Conservation (phyloP, 2,113 vertebrate species). For the Pedionomus torquatus region DNA sequence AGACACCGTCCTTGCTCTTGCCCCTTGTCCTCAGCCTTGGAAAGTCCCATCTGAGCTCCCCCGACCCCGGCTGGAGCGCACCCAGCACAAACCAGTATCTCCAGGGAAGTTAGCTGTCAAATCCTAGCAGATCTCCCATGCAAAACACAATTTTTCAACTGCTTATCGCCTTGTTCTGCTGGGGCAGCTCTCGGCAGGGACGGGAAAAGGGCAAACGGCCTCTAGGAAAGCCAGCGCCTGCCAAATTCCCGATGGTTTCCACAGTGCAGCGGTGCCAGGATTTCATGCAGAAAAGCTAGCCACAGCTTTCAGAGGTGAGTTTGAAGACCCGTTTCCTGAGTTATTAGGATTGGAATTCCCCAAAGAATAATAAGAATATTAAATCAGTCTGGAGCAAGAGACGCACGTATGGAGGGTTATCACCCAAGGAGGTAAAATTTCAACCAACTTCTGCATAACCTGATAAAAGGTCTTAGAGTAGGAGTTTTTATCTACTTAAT, state of each 20-base stretch:
- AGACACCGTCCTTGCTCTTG: background rate
- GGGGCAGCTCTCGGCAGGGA: constrained; percentile 32
- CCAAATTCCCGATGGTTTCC: constrained; percentile 5
- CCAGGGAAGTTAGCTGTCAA: constrained; percentile 50
- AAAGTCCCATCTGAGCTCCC: background rate
- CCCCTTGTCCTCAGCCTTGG: background rate
- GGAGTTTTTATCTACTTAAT: background rate
- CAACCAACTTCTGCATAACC: background rate
- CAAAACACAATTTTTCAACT: constrained; percentile 32
- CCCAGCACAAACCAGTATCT: constrained; percentile 11
- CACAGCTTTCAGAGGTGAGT: background rate
- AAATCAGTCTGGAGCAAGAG: background rate
- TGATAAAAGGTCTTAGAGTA: background rate
- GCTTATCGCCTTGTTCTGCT: background rate
- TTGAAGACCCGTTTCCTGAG: constrained; percentile 65
- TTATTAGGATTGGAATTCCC: constrained; percentile 37
- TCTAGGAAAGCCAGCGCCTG: background rate
- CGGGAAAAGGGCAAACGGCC: constrained; percentile 49
- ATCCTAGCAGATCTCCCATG: constrained; percentile 35
- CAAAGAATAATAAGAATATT: background rate
- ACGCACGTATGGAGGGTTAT: background rate
- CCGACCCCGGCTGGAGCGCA: background rate
- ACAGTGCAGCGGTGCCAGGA: background rate
- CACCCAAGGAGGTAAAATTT: background rate
- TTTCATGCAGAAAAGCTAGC: background rate